phyloP scores from a whole-genome alignment of 2,888 invertebrate genomes.

The Epinotia brunnichana region DNA sequence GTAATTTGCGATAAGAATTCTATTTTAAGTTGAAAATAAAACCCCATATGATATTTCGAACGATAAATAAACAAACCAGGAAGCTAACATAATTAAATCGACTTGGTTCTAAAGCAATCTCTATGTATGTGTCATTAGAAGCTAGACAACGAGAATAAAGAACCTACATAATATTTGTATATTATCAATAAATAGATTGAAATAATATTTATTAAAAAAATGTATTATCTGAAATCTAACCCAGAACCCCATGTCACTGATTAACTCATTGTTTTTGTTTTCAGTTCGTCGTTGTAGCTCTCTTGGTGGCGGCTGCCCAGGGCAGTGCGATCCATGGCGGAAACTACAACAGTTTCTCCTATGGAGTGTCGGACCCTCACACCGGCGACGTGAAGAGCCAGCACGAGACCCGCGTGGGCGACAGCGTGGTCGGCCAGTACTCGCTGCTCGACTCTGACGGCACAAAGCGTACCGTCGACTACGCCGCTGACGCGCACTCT shows the following conservation, averaged over 20 bases:
- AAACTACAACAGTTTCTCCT: conserved; percentile 77
- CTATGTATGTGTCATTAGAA: no score
- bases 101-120: no score
- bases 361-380: conserved; percentile 77
- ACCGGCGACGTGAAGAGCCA: conserved; percentile 83
- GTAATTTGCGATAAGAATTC: conserved; percentile 53
- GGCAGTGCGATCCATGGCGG: conserved; percentile 72
- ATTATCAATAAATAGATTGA: no score
- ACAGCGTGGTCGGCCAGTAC: conserved; percentile 67
- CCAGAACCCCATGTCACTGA: neutral
- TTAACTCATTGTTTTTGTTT: conserved; percentile 1
- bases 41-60: no score
- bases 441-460: conserved; percentile 67
- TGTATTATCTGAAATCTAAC: neutral
- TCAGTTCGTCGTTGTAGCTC: conserved; percentile 76
- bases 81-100: no score
- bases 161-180: no score
- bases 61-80: no score
- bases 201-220: no score
- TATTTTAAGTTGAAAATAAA: neutral
- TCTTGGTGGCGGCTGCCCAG: conserved; percentile 74
- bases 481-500: conserved; percentile 60
- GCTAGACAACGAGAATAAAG: no score
- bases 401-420: conserved; percentile 85
- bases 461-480: conserved; percentile 66